Evolutionary conservation across 1,140 invertebrate genomes (phyloP).

Genomic region (Pachyrhynchus sulphureomaculatus): DNA sequence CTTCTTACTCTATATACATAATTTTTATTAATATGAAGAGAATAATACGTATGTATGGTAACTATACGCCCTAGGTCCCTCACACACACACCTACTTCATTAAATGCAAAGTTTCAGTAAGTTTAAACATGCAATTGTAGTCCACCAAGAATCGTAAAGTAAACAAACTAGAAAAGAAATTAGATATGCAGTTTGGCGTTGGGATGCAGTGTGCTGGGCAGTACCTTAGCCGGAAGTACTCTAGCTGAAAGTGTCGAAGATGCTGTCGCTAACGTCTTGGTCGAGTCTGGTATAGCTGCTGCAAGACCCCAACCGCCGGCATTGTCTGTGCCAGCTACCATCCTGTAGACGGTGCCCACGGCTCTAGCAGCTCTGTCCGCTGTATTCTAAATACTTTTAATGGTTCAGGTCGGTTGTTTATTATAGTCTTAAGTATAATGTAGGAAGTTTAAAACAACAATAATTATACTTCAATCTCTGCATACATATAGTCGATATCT

Average conservation of each 20-base stretch:
- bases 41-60: no score
- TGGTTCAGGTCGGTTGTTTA: conserved; percentile 15
- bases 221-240: conserved; percentile 45
- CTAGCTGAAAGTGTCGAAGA: conserved; percentile 36
- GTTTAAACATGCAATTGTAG: background rate
- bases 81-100: no score
- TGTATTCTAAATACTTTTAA: conserved; percentile 60
- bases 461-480: background rate
- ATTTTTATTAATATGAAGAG: no score
- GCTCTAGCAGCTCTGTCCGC: conserved; percentile 74
- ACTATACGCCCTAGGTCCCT: no score
- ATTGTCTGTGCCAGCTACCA: conserved; percentile 75
- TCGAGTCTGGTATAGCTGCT: conserved; percentile 60
- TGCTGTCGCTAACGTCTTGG: conserved; percentile 47
- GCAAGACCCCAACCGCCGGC: conserved; percentile 62
- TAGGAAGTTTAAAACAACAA: background rate
- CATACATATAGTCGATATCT: no score
- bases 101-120: no score
- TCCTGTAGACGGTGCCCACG: conserved; percentile 72
- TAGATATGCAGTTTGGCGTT: conserved; percentile 23
- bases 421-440: background rate
- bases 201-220: conserved; percentile 47
- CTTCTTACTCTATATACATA: no score
- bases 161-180: conserved; percentile 1
- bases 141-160: background rate